Evolutionary conservation across 2,797 vertebrate species (phyloP).

Genomic region (Pipistrellus pipistrellus): DNA sequence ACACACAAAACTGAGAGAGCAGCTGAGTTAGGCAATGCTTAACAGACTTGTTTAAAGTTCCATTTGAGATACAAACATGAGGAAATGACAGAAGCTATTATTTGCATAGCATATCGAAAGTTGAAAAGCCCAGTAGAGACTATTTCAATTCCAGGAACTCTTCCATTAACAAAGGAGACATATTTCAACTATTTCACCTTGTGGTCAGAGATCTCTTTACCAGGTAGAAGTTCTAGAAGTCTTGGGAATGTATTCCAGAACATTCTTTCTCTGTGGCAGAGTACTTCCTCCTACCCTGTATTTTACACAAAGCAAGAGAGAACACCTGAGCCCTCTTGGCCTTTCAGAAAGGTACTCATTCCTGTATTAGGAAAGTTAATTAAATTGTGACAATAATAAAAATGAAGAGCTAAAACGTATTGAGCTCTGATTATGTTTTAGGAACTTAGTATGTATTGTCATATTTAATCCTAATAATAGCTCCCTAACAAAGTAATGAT

Average conservation of each 20-base stretch:
- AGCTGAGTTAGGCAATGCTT: neutral
- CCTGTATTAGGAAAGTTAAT: slow-evolving; percentile 22
- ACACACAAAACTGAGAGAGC: neutral
- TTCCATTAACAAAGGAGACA: slow-evolving; percentile 6
- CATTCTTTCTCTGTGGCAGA: neutral
- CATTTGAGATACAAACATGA: neutral
- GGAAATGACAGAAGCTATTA: neutral
- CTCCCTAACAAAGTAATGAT: neutral
- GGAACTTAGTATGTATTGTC: neutral
- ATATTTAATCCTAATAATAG: slow-evolving; percentile 32
- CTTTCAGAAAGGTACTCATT: neutral
- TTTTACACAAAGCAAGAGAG: neutral
- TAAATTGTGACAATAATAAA: slow-evolving; percentile 14
- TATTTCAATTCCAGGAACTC: neutral
- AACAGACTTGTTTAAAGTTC: slow-evolving; percentile 5
- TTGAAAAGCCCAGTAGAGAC: neutral
- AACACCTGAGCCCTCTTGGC: neutral
- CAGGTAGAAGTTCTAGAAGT: neutral
- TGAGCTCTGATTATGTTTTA: neutral
- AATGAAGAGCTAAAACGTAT: slow-evolving; percentile 9
- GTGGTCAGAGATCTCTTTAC: slow-evolving; percentile 28
- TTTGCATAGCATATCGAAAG: neutral
- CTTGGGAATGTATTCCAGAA: neutral
- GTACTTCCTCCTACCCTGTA: neutral
- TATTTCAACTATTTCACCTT: slow-evolving; percentile 44